These are phyloP conservation scores for Narcine bancroftii DNA, from an alignment of 2,113 vertebrate species.

Conservation along the genomic window DNA sequence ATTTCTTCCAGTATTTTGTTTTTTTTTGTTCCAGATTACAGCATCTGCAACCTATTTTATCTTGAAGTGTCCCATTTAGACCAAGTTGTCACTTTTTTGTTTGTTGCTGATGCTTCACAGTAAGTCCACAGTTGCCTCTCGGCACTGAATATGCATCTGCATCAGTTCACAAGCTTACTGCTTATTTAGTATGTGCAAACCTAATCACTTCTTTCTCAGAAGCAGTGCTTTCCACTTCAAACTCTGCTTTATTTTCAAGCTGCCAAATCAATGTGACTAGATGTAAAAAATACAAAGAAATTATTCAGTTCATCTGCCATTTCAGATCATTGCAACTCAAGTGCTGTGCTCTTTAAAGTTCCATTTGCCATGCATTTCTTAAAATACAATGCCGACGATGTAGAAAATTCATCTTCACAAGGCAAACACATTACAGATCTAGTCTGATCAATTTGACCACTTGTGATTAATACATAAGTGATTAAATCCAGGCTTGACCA, in stretches of 20 bases:
- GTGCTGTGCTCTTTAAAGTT: background rate
- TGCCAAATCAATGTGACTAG: constrained; percentile 30
- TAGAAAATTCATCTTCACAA: background rate
- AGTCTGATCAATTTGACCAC: background rate
- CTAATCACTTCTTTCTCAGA: constrained; percentile 18
- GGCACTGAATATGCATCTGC: background rate
- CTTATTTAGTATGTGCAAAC: constrained; percentile 23
- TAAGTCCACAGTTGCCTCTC: background rate
- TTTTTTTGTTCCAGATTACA: too few species aligned
- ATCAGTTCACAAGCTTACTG: background rate
- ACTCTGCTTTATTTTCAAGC: background rate
- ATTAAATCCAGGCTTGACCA: background rate
- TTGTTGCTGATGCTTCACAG: background rate
- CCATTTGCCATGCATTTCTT: background rate
- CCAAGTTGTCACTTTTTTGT: background rate
- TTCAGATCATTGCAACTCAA: background rate
- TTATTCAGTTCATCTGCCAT: background rate
- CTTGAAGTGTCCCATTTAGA: background rate
- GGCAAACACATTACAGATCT: background rate
- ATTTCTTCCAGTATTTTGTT: too few species aligned
- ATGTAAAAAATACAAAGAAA: background rate
- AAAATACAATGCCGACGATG: background rate
- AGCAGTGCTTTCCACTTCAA: background rate
- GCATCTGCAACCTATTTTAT: too few species aligned
- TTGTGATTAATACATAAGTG: background rate